Conservation (phyloP, 2,113 vertebrate genomes). For the Muntiacus muntjak region DNA sequence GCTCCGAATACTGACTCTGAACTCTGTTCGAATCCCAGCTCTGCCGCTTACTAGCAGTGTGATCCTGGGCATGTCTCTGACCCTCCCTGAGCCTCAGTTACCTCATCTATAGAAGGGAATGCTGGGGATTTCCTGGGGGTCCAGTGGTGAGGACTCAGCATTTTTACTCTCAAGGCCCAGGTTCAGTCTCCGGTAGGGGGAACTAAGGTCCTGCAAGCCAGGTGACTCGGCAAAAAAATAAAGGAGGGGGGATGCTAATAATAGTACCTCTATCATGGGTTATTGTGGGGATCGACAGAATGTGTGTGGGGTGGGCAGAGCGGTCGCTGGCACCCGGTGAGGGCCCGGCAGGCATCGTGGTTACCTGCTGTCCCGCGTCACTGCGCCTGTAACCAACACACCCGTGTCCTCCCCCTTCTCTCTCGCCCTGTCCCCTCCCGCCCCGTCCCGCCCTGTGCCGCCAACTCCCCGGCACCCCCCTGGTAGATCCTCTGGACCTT, state of each 20-base stretch:
- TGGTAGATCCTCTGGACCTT: slow-evolving; percentile 82
- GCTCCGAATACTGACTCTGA: rapidly evolving
- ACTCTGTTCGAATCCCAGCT: not conserved
- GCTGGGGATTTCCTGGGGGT: not conserved
- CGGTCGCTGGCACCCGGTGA: rapidly evolving
- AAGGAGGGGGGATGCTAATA: not conserved
- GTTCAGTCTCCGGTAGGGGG: not conserved
- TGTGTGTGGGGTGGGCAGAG: rapidly evolving
- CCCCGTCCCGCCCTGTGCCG: not conserved
- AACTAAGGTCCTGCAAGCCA: not conserved
- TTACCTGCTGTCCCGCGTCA: too few species aligned
- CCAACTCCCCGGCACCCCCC: not conserved
- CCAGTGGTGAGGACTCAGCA: not conserved
- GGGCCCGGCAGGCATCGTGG: rapidly evolving
- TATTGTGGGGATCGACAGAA: not conserved
- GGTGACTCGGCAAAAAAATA: not conserved
- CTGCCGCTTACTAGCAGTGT: not conserved
- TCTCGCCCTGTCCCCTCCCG: rapidly evolving
- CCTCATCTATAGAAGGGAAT: not conserved
- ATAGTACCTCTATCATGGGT: not conserved
- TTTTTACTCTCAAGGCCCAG: not conserved
- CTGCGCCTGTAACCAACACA: rapidly evolving
- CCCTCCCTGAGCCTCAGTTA: not conserved
- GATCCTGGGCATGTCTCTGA: not conserved
- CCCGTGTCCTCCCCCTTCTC: rapidly evolving